Evolutionary conservation across 1,140 invertebrate genomes (phyloP).

Genomic region (Zaprionus vittiger): DNA sequence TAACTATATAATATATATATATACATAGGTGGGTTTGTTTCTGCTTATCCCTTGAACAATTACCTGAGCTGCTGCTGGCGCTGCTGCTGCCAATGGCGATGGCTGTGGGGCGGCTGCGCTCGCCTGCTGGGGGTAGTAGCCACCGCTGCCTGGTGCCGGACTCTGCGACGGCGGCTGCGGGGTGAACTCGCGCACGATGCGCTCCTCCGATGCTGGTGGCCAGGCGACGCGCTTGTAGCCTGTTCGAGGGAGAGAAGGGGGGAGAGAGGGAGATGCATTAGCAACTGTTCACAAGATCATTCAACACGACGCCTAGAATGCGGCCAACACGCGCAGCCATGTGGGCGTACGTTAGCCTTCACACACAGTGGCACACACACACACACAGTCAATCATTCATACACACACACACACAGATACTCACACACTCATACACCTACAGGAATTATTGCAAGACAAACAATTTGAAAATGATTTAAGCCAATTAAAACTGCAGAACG

Average conservation of each 20-base stretch:
- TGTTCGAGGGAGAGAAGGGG: conserved; percentile 69
- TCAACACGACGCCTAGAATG: conserved; percentile 64
- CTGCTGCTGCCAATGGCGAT: conserved; percentile 17
- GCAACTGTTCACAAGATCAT: conserved; percentile 39
- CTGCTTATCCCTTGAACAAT: conserved; percentile 39
- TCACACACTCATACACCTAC: background rate
- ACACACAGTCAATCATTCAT: conserved; percentile 2
- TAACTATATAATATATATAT: conserved; percentile 16
- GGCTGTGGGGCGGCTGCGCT: conserved; percentile 7
- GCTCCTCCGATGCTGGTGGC: conserved; percentile 90
- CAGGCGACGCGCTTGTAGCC: conserved; percentile 92
- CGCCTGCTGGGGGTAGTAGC: conserved; percentile 60
- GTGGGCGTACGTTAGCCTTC: conserved; percentile 74
- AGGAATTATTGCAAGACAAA: conserved; percentile 53
- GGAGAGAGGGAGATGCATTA: conserved; percentile 12
- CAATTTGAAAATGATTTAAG: conserved; percentile 81
- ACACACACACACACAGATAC: background rate
- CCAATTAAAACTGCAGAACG: conserved; percentile 67
- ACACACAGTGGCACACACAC: conserved; percentile 33
- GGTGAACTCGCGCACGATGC: conserved; percentile 86
- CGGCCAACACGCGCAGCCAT: conserved; percentile 64
- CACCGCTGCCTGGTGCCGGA: conserved; percentile 62
- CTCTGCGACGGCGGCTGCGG: conserved; percentile 84
- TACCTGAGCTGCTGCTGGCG: conserved; percentile 65
- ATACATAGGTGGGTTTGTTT: conserved; percentile 23